These are phyloP conservation scores for Corythoichthys intestinalis DNA, from an alignment of 2,113 vertebrate species.

Conservation along the genomic window DNA sequence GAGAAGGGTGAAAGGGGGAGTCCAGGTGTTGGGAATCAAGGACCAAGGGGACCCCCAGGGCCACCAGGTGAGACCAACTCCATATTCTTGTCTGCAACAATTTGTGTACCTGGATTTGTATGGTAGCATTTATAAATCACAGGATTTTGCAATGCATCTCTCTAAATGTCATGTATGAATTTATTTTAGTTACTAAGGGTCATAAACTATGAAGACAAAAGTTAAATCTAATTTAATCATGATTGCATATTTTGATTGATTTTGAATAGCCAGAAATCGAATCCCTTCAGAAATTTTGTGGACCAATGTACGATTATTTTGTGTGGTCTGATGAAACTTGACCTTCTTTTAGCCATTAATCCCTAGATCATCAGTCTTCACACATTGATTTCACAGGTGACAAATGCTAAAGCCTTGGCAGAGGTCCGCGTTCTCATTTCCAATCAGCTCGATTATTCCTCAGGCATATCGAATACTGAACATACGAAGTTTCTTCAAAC, in stretches of 20 bases:
- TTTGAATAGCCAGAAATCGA: background rate
- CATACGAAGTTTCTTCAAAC: background rate
- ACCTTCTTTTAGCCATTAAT: background rate
- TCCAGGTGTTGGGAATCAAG: slow-evolving; percentile 57
- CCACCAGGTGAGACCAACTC: slow-evolving; percentile 48
- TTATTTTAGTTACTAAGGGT: too few relatives aligned
- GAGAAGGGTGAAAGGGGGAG: slow-evolving; percentile 60
- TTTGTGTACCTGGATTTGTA: background rate
- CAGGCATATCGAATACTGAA: background rate
- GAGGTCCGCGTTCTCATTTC: background rate
- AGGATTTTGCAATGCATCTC: background rate
- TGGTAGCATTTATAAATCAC: too few relatives aligned
- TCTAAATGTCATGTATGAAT: too few relatives aligned
- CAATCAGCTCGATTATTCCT: background rate
- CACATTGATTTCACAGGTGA: background rate
- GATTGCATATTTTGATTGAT: background rate
- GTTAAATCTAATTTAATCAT: background rate
- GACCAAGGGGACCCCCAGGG: slow-evolving; percentile 60
- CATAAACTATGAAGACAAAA: background rate
- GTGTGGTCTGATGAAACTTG: background rate
- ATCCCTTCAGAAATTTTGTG: background rate
- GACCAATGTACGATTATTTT: background rate
- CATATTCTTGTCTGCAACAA: background rate
- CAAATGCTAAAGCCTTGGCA: background rate
- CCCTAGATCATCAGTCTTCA: background rate